Evolutionary conservation across 2,797 vertebrate genomes (phyloP), one percentile per base, ranked within the genome.

Genomic region (Streptopelia turtur): DNA sequence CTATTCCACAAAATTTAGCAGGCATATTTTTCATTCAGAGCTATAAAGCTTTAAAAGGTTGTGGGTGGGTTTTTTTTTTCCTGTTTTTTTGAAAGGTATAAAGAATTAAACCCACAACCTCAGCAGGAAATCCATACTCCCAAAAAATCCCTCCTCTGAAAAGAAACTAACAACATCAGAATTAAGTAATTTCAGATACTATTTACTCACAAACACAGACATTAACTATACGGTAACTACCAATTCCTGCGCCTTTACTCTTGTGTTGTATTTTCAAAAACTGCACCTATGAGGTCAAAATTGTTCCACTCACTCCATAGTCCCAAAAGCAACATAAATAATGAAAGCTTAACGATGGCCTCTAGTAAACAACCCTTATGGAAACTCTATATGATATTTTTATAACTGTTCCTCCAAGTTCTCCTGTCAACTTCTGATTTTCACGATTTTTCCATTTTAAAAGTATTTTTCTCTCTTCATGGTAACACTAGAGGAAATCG

Each of bases 341-440:
- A 85, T 15, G 15, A 3, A 82, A 55, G 33, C 50, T 87, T 77
- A 84, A 79, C 16, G 33, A 82, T 30, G n/a, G 63, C 23, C 35
- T 74, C 60, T 45, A 79, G 56, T 84, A 96, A 93, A 93, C 84
- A 95, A 75, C 23, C 47, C 33, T 33, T 35, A 68, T 23, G 56
- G 71, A 92, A 95, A 84, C 50, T 23, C 47, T 22, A 47, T 5
- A 11, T 52, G 45, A 43, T 35, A 74, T 66, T 93, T 92, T 83
- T 50, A 27, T 41, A 92, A 84, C n/a, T 16, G 23, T 16, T 49
- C 28, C 75, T 71, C 31, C 43, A 84, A 39, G 15, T 52, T 83
- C 76, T 65, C 63, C 83, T 66, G 43, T 59, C 43, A 49, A 59
- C 49, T 87, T 87, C 55, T 25, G 63, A 87, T 69, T 90, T 84